phyloP scores from a whole-genome alignment of 2,888 invertebrate genomes.

The Melanargia galathea region DNA sequence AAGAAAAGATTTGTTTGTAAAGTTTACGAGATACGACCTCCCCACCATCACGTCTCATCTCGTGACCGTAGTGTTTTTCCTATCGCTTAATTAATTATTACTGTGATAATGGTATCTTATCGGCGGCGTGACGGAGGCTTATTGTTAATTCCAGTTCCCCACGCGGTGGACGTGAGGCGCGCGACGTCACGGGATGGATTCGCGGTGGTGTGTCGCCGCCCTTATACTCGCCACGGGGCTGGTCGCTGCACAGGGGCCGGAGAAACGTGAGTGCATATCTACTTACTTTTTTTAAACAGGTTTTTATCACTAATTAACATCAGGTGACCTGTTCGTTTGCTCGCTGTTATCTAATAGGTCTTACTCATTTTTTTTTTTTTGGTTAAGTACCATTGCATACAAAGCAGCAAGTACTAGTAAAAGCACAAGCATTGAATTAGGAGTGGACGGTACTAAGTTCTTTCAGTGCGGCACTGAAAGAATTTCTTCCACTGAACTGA shows the following conservation, averaged over 20 bases:
- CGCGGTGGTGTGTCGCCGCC: conserved; percentile 49
- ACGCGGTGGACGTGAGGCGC: conserved; percentile 62
- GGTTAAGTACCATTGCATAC: too few species aligned
- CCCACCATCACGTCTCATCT: conserved; percentile 55
- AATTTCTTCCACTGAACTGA: too few species aligned
- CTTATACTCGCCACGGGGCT: conserved; percentile 45
- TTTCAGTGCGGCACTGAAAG: too few species aligned
- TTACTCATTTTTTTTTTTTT: too few species aligned
- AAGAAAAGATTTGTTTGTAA: conserved; percentile 7
- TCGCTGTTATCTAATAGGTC: too few species aligned
- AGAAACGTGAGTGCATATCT: conserved; percentile 59
- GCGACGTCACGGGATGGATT: conserved; percentile 47
- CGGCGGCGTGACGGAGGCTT: conserved; percentile 49
- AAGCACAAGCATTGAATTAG: too few species aligned
- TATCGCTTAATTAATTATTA: conserved; percentile 66
- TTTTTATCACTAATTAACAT: too few species aligned
- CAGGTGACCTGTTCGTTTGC: too few species aligned
- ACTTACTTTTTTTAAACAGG: neutral
- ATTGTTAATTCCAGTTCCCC: conserved; percentile 55
- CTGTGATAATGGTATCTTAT: conserved; percentile 69
- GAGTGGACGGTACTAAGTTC: too few species aligned
- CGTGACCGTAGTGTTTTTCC: conserved; percentile 76
- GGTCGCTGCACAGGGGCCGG: conserved; percentile 57
- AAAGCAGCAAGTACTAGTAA: too few species aligned
- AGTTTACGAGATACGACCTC: conserved; percentile 12